Conservation (phyloP, 2,888 invertebrate genomes). For the Perithous albicinctus region DNA sequence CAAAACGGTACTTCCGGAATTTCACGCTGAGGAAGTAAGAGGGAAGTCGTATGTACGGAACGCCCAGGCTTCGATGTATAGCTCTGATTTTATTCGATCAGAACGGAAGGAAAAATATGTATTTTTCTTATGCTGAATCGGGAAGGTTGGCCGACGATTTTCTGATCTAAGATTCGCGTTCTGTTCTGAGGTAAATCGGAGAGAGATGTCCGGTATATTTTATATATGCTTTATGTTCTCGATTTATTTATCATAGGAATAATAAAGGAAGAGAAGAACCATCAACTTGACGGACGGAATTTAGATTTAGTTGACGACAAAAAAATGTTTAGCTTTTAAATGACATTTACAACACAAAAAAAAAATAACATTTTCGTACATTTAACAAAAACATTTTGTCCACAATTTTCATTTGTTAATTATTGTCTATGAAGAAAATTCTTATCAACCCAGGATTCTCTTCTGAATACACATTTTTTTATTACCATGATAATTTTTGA, state of each 20-base stretch:
- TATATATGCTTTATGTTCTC: background rate
- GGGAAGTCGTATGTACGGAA: background rate
- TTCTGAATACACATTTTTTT: too few relatives aligned
- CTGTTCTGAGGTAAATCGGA: background rate
- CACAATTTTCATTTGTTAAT: too few relatives aligned
- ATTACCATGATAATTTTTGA: too few relatives aligned
- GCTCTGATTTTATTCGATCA: conserved; percentile 38
- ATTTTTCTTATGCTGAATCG: conserved; percentile 23
- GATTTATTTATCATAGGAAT: background rate
- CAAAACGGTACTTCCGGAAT: conserved; percentile 10
- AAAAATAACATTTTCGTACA: too few relatives aligned
- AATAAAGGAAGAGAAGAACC: background rate
- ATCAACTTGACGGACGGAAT: background rate
- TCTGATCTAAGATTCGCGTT: background rate
- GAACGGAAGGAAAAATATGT: conserved; percentile 34
- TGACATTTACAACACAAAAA: too few relatives aligned
- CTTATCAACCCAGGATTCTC: too few relatives aligned
- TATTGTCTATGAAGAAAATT: too few relatives aligned
- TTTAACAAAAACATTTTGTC: too few relatives aligned
- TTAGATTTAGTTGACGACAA: too few relatives aligned
- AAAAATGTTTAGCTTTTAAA: too few relatives aligned
- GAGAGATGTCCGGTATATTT: background rate
- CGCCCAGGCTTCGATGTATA: background rate
- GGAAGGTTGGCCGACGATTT: background rate
- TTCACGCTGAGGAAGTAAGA: background rate